Conservation (phyloP, 2,888 invertebrate species). For the Cataglyphis altisquamis region DNA sequence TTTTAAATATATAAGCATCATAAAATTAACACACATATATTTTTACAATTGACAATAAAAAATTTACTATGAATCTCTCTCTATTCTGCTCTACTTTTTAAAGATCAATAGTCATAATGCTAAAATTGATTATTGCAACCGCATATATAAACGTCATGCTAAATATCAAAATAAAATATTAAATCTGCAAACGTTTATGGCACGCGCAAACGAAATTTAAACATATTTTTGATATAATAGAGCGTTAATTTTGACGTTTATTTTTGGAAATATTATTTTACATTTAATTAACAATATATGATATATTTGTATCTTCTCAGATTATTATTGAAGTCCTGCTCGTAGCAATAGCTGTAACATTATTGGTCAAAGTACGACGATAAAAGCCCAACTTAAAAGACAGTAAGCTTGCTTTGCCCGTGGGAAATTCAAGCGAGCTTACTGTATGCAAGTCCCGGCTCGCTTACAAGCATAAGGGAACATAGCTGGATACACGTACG, state of each 20-base stretch:
- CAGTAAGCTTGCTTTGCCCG: conserved; percentile 59
- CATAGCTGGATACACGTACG: conserved; percentile 58
- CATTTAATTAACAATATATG: too few relatives aligned
- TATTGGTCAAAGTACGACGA: conserved; percentile 50
- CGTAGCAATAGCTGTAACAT: background rate
- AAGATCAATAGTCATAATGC: background rate
- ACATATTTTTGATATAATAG: background rate
- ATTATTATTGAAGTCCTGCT: conserved; percentile 42
- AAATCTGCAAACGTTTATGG: background rate
- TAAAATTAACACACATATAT: background rate
- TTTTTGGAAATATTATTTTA: background rate
- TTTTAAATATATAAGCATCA: background rate
- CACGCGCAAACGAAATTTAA: background rate
- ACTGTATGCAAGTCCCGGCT: conserved; percentile 50
- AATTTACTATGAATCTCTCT: background rate
- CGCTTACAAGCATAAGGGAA: conserved; percentile 62
- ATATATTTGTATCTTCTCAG: conserved; percentile 18
- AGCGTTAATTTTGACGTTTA: background rate
- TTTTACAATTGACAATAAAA: background rate
- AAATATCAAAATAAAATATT: background rate
- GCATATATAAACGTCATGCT: background rate
- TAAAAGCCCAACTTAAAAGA: conserved; percentile 63
- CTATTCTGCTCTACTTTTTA: background rate
- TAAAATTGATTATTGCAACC: background rate
- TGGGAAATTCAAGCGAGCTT: conserved; percentile 72